These are phyloP conservation scores for Pogonognathellus flavescens DNA, from an alignment of 1,140 invertebrate species.

Conservation along the genomic window DNA sequence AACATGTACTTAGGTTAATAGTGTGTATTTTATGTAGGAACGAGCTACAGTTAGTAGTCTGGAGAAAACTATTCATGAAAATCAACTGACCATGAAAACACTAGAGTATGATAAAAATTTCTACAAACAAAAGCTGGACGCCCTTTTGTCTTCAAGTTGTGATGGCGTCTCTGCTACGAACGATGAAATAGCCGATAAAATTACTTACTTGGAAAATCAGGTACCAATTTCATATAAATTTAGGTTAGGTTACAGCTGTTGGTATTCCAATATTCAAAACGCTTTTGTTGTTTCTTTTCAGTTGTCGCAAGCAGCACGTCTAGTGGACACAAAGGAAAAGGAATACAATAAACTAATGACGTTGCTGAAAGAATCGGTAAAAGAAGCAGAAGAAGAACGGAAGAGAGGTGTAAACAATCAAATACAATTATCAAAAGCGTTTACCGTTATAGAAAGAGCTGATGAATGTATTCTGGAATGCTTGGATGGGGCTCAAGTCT, in stretches of 20 bases:
- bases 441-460: slow-evolving; percentile 53
- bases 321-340: slow-evolving; percentile 33
- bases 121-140: slow-evolving; percentile 32
- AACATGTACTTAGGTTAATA: no score
- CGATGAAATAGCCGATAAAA: slow-evolving; percentile 2
- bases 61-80: slow-evolving; percentile 56
- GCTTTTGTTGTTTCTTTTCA: neutral
- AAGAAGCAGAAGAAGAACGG: slow-evolving; percentile 54
- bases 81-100: slow-evolving; percentile 50
- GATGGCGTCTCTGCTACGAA: neutral
- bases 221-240: neutral
- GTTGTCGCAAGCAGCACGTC: slow-evolving; percentile 51
- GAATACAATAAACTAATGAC: slow-evolving; percentile 51
- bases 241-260: neutral
- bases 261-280: neutral
- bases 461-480: slow-evolving; percentile 59
- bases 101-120: slow-evolving; percentile 21
- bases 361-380: slow-evolving; percentile 46
- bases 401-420: slow-evolving; percentile 14
- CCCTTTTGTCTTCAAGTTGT: neutral
- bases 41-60: slow-evolving; percentile 30
- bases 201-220: slow-evolving; percentile 47
- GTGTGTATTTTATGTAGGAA: slow-evolving; percentile 61
- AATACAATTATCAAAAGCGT: slow-evolving; percentile 51
- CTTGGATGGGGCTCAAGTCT: slow-evolving; percentile 62